Conservation (phyloP, 1,140 invertebrate genomes). For the Maniola jurtina region DNA sequence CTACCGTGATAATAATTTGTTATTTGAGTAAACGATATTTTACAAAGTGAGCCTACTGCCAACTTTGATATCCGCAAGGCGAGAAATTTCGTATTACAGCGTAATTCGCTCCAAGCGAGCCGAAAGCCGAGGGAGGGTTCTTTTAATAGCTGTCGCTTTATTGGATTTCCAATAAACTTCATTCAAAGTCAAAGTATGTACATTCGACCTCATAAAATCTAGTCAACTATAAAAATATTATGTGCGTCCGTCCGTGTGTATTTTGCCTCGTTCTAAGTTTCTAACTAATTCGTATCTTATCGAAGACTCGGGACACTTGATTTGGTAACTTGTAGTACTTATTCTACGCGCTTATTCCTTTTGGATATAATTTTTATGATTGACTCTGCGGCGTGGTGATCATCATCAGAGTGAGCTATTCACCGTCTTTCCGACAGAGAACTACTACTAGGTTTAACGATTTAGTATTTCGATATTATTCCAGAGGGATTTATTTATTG, state of each 20-base stretch:
- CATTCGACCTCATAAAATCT: not conserved
- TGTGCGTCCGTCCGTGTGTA: not conserved
- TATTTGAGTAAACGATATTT: not conserved
- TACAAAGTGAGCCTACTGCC: not conserved
- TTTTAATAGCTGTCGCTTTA: constrained; percentile 11
- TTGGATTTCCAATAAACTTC: constrained; percentile 10
- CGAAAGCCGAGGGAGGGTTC: constrained; percentile 7
- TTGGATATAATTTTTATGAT: too few relatives aligned
- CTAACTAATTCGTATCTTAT: too few relatives aligned
- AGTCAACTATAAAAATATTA: not conserved
- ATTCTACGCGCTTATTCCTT: too few relatives aligned
- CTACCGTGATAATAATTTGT: not conserved
- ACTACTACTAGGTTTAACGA: too few relatives aligned
- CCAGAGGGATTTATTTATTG: too few relatives aligned
- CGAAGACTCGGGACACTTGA: too few relatives aligned
- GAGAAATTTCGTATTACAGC: constrained; percentile 7
- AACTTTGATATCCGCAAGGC: not conserved
- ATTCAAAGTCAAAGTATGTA: not conserved
- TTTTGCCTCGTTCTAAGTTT: not conserved
- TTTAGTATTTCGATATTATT: too few relatives aligned
- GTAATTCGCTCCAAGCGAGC: constrained; percentile 5
- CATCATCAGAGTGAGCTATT: too few relatives aligned
- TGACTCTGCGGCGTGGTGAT: too few relatives aligned
- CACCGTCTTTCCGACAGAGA: too few relatives aligned
- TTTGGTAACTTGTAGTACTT: too few relatives aligned